phyloP scores from a whole-genome alignment of 2,113 vertebrate genomes.

The Coptodon rendalli region DNA sequence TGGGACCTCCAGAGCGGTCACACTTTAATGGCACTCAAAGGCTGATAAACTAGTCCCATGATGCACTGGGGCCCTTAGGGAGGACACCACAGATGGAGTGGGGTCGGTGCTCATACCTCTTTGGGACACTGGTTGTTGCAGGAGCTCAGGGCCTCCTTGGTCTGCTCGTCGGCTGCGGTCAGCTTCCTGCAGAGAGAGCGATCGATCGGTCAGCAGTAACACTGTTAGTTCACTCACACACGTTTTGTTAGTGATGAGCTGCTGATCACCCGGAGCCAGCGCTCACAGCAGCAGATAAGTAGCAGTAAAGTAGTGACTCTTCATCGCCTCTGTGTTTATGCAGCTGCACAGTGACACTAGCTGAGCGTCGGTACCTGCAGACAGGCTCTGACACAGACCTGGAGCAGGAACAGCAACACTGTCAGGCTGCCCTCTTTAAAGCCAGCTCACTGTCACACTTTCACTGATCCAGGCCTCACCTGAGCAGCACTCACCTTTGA shows the following conservation, averaged over 20 bases:
- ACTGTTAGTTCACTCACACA: accelerated
- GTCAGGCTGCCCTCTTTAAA: background rate
- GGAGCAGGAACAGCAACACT: background rate
- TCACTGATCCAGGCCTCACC: background rate
- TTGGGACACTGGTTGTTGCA: slow-evolving; percentile 97
- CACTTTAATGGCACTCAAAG: background rate
- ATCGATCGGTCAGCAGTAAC: background rate
- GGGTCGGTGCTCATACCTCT: slow-evolving; percentile 71
- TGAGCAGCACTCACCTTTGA: background rate
- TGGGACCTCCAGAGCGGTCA: accelerated
- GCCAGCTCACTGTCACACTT: background rate
- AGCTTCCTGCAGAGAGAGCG: slow-evolving; percentile 73
- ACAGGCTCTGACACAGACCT: background rate
- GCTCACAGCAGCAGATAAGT: background rate
- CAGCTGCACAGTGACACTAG: background rate
- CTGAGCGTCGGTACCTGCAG: background rate
- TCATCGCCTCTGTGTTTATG: background rate
- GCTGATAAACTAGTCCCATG: background rate
- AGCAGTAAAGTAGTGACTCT: background rate
- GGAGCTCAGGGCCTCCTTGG: slow-evolving; percentile 75
- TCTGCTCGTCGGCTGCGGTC: slow-evolving; percentile 70
- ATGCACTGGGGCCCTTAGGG: background rate
- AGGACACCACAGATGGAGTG: background rate
- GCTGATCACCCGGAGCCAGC: accelerated
- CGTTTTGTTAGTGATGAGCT: accelerated